phyloP scores from a whole-genome alignment of 2,113 vertebrate genomes.

The Chinchilla lanigera region DNA sequence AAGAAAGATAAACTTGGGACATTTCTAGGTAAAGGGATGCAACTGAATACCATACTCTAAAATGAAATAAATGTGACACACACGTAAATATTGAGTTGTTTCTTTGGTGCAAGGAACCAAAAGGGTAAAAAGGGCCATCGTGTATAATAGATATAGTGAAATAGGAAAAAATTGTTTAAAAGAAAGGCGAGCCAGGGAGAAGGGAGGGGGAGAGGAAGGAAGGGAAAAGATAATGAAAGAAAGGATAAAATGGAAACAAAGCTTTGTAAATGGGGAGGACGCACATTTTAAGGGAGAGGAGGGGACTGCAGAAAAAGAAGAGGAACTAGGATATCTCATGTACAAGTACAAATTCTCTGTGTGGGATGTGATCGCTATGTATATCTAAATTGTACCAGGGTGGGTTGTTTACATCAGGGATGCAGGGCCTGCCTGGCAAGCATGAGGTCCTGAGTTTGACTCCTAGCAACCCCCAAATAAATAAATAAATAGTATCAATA shows the following conservation, averaged over 20 bases:
- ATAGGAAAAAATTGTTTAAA: neutral
- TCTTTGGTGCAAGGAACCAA: neutral
- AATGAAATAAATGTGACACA: neutral
- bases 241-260: neutral
- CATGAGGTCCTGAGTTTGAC: too few relatives aligned
- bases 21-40: neutral
- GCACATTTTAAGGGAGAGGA: neutral
- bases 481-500: too few relatives aligned
- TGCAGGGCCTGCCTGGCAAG: too few relatives aligned
- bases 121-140: neutral
- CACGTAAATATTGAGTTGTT: neutral
- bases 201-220: neutral
- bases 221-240: neutral
- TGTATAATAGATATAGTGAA: neutral
- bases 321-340: neutral
- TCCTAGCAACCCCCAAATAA: too few relatives aligned
- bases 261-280: neutral
- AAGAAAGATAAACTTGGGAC: neutral
- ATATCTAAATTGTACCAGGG: neutral
- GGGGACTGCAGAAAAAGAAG: neutral
- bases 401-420: too few relatives aligned
- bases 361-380: neutral
- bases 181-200: neutral
- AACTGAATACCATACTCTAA: neutral
- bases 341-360: neutral